Evolutionary conservation across 2,113 vertebrate species (phyloP).

Genomic region (Protobothrops mucrosquamatus): DNA sequence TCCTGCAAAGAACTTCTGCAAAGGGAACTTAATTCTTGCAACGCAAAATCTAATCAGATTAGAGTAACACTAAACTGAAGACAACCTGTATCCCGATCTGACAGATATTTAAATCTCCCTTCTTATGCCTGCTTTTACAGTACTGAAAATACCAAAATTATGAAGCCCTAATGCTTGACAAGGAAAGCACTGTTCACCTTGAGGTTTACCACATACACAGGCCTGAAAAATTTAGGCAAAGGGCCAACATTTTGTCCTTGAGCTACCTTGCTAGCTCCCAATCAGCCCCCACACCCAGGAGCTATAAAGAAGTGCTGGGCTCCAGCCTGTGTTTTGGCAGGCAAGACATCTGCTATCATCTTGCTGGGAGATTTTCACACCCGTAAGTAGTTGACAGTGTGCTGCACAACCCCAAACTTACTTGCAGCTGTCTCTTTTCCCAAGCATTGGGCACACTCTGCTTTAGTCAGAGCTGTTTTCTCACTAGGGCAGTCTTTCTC

Average conservation of each 20-base stretch:
- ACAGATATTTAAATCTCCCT: neutral
- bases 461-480: neutral
- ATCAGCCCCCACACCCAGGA: neutral
- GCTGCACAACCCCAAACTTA: neutral
- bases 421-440: neutral
- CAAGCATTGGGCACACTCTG: neutral
- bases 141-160: neutral
- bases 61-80: neutral
- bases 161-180: neutral
- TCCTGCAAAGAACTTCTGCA: neutral
- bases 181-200: neutral
- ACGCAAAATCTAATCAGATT: neutral
- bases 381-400: neutral
- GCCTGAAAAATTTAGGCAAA: neutral
- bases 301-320: neutral
- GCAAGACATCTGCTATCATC: neutral
- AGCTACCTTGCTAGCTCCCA: neutral
- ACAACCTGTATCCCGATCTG: neutral
- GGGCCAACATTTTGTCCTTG: neutral
- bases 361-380: constrained; percentile 1
- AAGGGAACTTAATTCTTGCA: neutral
- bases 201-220: neutral
- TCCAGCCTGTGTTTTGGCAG: neutral
- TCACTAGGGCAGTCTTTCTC: neutral
- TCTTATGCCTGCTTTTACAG: neutral